phyloP scores from a whole-genome alignment of 2,113 vertebrate genomes.

The Phalacrocorax carbo region DNA sequence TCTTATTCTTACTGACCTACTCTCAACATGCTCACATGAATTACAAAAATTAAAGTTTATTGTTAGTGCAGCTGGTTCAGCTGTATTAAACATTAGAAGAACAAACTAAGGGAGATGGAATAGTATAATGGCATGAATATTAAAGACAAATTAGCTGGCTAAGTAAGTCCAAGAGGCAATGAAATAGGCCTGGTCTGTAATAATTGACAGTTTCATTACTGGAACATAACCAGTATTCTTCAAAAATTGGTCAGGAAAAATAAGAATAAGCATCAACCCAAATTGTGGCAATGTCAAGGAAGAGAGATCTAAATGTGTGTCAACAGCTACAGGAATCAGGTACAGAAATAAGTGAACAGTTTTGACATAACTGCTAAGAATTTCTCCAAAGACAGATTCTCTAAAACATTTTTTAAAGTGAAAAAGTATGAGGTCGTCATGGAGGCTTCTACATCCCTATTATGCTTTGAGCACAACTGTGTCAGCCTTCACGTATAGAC shows the following conservation, averaged over 20 bases:
- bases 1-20: neutral
- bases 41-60: neutral
- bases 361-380: neutral
- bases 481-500: neutral
- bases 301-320: neutral
- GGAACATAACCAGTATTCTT: neutral
- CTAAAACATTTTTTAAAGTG: neutral
- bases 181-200: neutral
- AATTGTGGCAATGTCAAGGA: neutral
- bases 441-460: neutral
- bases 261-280: neutral
- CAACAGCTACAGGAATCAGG: neutral
- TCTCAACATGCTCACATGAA: neutral
- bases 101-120: neutral
- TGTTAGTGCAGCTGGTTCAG: neutral
- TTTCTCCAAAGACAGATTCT: neutral
- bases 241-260: neutral
- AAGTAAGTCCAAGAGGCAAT: neutral
- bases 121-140: neutral
- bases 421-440: accelerated
- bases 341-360: neutral
- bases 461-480: neutral
- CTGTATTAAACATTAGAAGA: neutral
- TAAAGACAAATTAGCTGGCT: neutral
- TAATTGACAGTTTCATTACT: neutral